Evolutionary conservation across 2,113 vertebrate genomes (phyloP).

Genomic region (Semnopithecus entellus): DNA sequence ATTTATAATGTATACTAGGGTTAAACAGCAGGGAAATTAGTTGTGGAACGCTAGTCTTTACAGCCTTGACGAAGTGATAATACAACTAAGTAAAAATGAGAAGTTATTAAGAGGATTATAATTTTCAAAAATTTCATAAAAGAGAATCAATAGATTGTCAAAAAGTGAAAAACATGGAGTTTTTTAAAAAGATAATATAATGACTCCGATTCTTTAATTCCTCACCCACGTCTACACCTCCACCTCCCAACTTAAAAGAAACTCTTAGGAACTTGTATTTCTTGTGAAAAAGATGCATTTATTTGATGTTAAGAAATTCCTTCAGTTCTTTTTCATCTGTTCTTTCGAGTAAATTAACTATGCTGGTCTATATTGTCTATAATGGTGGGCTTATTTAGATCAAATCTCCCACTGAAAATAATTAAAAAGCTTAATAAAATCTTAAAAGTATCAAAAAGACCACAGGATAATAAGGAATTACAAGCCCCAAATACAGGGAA

Average conservation of each 20-base stretch:
- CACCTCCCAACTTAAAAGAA: background rate
- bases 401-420: background rate
- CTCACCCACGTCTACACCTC: background rate
- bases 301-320: background rate
- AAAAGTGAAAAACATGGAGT: background rate
- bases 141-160: background rate
- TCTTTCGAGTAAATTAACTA: constrained; percentile 1
- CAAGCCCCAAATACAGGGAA: background rate
- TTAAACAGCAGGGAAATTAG: background rate
- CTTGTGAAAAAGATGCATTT: background rate
- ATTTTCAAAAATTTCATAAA: constrained; percentile 27
- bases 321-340: background rate
- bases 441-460: background rate
- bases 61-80: background rate
- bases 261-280: background rate
- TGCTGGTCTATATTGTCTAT: background rate
- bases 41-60: background rate
- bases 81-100: background rate
- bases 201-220: background rate
- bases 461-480: background rate
- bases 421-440: constrained; percentile 14
- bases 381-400: background rate
- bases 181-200: background rate
- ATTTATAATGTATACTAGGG: background rate
- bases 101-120: background rate